These are phyloP conservation scores for Darevskia mixta DNA, from an alignment of 2,797 vertebrate genomes.

Conservation along the genomic window DNA sequence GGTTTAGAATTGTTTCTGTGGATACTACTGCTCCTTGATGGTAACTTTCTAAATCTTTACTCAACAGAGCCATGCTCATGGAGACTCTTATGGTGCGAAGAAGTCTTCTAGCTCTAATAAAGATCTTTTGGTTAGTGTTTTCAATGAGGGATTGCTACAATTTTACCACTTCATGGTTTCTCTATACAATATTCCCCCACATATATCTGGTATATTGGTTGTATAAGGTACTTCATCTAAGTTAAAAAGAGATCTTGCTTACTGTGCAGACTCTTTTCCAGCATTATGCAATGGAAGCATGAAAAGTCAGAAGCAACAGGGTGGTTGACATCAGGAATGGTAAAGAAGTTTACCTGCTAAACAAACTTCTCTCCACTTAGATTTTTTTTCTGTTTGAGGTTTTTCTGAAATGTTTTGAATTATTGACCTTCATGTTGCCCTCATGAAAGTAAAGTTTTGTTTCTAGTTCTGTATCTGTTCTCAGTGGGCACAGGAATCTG, in stretches of 20 bases:
- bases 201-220: not conserved
- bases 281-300: not conserved
- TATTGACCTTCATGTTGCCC: not conserved
- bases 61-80: conserved; percentile 87
- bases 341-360: not conserved
- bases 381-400: not conserved
- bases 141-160: not conserved
- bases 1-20: not conserved
- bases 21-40: not conserved
- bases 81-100: conserved; percentile 84
- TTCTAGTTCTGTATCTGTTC: conserved; percentile 13
- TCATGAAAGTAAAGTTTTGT: not conserved
- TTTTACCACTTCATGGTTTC: not conserved
- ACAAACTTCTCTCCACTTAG: not conserved
- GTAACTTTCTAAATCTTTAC: conserved; percentile 65
- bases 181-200: not conserved
- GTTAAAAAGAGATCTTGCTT: not conserved
- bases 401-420: not conserved
- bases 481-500: fast-evolving
- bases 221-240: not conserved
- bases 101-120: conserved; percentile 84
- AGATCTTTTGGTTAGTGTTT: conserved; percentile 90
- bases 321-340: not conserved
- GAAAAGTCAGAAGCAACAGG: not conserved
- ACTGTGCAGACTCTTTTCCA: not conserved